Base-by-base conservation (phyloP, 2,113 vertebrate genomes). In the Nannobrachium achirus region DNA sequence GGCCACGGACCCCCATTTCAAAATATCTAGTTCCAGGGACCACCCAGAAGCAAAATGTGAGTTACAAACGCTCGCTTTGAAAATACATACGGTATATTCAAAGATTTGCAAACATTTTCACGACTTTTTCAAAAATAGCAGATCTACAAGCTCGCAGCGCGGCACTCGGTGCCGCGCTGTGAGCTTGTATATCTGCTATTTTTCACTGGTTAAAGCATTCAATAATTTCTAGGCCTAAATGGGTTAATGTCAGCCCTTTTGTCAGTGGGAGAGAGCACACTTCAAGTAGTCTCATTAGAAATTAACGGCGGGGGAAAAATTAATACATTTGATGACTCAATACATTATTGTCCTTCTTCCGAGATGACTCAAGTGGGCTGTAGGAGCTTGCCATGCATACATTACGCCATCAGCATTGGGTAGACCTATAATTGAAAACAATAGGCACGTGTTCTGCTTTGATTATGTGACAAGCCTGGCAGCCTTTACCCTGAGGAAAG, bases 171-270 rank as follows among this genome's bases (percentile, higher is more conserved):
- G n/a, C n/a, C n/a, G n/a, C n/a, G n/a, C n/a, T n/a, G n/a, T n/a
- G n/a, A n/a, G n/a, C n/a, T n/a, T n/a, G n/a, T n/a, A n/a, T n/a
- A n/a, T n/a, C n/a, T n/a, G n/a, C n/a, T n/a, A n/a, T n/a, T n/a
- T n/a, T n/a, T n/a, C n/a, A n/a, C n/a, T n/a, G n/a, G n/a, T n/a
- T n/a, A n/a, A n/a, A n/a, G n/a, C n/a, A n/a, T n/a, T n/a, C n/a
- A n/a, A n/a, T n/a, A n/a, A n/a, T n/a, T n/a, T n/a, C n/a, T n/a
- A n/a, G n/a, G n/a, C n/a, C n/a, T n/a, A n/a, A n/a, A n/a, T n/a
- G n/a, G n/a, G n/a, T n/a, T n/a, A 9, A 61, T 73, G 72, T 61
- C 49, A 50, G 55, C 59, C 50, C 16, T 65, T 33, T 74, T 14
- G 56, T 69, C 14, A 42, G n/a, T 46, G 25, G 19, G 45, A 40